Evolutionary conservation across 2,888 invertebrate species (phyloP), one percentile per base, ranked within the genome.

Genomic region (Eupeodes latifasciatus): DNA sequence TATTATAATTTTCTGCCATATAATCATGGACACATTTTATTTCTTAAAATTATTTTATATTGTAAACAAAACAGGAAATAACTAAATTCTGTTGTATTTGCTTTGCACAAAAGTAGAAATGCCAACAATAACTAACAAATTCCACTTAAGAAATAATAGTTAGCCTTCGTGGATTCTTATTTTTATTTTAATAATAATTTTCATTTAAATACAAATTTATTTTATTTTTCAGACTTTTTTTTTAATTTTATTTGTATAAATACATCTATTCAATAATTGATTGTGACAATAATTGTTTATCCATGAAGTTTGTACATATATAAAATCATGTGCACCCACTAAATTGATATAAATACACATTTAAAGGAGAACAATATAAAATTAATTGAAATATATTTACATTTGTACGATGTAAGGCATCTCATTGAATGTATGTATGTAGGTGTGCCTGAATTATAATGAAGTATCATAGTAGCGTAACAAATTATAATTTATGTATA

Each of bases 361-460:
- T 2, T 40, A 16, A 53, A 40, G 10, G 11, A 19, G 16, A 5
- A 69, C 19, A 69, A 55, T 69, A 69, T 55, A 64, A 77, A 76
- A 72, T 59, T 59, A 49, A 81, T 55, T 66, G 44, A 27, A 55
- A 72, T 19, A 19, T 19, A 19, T 19, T 19, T 19, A 19, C 82
- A 59, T 64, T 74, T 75, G 82, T 87, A 5, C 14, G 2, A n/a
- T 9, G 69, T 78, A 80, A 67, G 80, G 47, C 86, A 87, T 80
- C 71, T 87, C 55, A 71, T 76, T 66, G 80, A 47, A 66, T 66
- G 83, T 87, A 76, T 66, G 80, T 40, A 66, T 66, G 83, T 87
- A 76, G 86, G 86, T 87, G 86, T 83, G 62, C 34, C 55, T 19
- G n/a, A 74, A 3, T 51, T 51, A 12, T n/a, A 47, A 47, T 14